Percentiles rank a stretch among this genome's conserved stretches.
These are phyloP conservation scores for Chymomyza caudatula DNA, from an alignment of 2,888 invertebrate genomes.

Conservation along the genomic window DNA sequence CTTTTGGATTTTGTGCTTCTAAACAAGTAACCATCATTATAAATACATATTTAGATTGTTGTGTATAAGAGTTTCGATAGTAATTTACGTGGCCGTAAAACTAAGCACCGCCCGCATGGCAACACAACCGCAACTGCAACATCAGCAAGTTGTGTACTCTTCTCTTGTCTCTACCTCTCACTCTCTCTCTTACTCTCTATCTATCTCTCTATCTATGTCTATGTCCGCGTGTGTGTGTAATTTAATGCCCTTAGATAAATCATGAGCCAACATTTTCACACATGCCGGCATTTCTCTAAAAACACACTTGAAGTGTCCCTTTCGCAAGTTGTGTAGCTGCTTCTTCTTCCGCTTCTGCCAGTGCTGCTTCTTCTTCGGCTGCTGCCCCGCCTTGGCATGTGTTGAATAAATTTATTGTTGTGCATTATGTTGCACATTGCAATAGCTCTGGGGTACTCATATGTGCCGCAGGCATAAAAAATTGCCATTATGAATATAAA, in stretches of 20 bases:
- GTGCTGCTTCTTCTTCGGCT: background rate
- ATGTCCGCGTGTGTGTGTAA: constrained; percentile 38
- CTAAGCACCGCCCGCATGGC: constrained; percentile 6
- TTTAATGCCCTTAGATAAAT: constrained; percentile 61
- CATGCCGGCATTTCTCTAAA: constrained; percentile 26
- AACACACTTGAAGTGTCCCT: constrained; percentile 41
- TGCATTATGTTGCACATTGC: constrained; percentile 60
- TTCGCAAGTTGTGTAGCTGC: constrained; percentile 9
- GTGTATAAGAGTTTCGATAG: background rate
- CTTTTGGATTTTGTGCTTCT: background rate
- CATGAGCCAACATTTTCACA: constrained; percentile 29
- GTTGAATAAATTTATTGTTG: constrained; percentile 71
- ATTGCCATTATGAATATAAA: constrained; percentile 66
- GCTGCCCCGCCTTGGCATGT: constrained; percentile 41
- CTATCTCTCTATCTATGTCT: background rate
- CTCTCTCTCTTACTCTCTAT: background rate
- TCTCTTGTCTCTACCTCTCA: too few species aligned
- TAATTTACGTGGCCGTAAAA: background rate
- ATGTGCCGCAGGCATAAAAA: constrained; percentile 31
- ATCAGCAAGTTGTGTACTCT: constrained; percentile 67
- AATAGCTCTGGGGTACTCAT: constrained; percentile 17
- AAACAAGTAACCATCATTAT: background rate
- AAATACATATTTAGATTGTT: background rate
- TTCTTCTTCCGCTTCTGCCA: background rate
- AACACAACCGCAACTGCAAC: constrained; percentile 46